Evolutionary conservation across 2,888 invertebrate genomes (phyloP).

Genomic region (Elegia similella): DNA sequence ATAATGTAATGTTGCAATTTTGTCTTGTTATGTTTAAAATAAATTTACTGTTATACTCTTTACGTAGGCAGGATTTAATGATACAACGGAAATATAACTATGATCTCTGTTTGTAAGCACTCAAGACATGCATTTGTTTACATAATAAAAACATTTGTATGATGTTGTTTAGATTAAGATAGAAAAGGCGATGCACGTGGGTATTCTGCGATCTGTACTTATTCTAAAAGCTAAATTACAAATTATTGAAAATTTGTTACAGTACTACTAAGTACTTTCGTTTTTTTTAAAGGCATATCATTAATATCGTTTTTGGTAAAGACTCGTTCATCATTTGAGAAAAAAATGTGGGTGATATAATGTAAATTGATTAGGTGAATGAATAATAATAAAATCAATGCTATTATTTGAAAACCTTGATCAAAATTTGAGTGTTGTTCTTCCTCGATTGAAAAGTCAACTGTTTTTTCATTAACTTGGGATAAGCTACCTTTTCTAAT

Average conservation of each 20-base stretch:
- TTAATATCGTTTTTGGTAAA: background rate
- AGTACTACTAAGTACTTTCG: no score
- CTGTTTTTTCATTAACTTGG: no score
- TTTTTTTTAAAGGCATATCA: no score
- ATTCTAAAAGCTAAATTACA: slow-evolving; percentile 2
- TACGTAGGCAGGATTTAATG: slow-evolving; percentile 35
- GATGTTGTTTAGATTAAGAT: slow-evolving; percentile 24
- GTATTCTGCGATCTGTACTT: slow-evolving; percentile 25
- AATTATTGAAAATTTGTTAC: no score
- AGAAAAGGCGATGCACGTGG: slow-evolving; percentile 9
- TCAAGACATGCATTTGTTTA: slow-evolving; percentile 43
- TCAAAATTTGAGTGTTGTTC: no score
- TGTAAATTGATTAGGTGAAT: no score
- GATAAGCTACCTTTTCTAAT: no score
- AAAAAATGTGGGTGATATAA: no score
- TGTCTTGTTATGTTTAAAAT: slow-evolving; percentile 28
- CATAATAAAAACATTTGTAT: slow-evolving; percentile 27
- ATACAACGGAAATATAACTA: slow-evolving; percentile 32
- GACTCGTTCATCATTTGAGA: no score
- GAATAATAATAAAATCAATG: no score
- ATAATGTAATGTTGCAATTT: slow-evolving; percentile 31
- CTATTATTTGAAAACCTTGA: no score
- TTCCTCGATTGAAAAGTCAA: no score
- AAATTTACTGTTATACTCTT: slow-evolving; percentile 13
- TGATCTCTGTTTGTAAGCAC: slow-evolving; percentile 51